A percentile compares a stretch with the other conserved stretches of the same genome.
Evolutionary conservation across 2,797 vertebrate species (phyloP).

Genomic region (Eupleurogrammus muticus): DNA sequence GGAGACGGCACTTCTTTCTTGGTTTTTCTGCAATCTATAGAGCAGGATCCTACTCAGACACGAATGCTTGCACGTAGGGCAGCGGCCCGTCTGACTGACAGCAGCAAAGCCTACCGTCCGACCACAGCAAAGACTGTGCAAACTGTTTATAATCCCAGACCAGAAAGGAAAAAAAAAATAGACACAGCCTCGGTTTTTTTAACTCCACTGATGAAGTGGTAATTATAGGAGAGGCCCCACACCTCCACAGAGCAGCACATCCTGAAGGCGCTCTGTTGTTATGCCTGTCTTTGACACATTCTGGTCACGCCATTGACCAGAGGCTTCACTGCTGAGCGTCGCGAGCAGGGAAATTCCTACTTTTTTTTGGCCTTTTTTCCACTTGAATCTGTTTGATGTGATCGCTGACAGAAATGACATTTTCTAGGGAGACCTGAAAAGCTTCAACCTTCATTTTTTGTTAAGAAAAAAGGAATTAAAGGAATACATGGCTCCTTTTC

Average conservation of each 20-base stretch:
- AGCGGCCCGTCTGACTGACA: constrained; percentile 47
- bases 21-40: constrained; percentile 45
- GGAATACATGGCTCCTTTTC: neutral
- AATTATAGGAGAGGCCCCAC: constrained; percentile 69
- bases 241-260: constrained; percentile 56
- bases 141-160: constrained; percentile 63
- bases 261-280: constrained; percentile 31
- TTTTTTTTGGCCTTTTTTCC: constrained; percentile 4
- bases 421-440: neutral
- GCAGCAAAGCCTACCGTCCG: constrained; percentile 37
- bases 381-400: constrained; percentile 5
- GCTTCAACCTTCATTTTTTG: neutral
- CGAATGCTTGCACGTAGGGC: constrained; percentile 37
- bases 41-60: constrained; percentile 17
- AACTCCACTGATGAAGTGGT: constrained; percentile 71
- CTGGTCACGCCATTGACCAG: constrained; percentile 40
- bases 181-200: constrained; percentile 41
- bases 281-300: constrained; percentile 23
- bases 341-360: neutral
- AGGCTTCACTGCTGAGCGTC: constrained; percentile 4
- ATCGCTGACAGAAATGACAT: constrained; percentile 2
- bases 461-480: neutral
- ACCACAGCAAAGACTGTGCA: constrained; percentile 53
- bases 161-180: constrained; percentile 15
- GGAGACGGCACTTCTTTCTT: constrained; percentile 31